phyloP scores from a whole-genome alignment of 2,888 invertebrate genomes.

The Ichneumon xanthorius region DNA sequence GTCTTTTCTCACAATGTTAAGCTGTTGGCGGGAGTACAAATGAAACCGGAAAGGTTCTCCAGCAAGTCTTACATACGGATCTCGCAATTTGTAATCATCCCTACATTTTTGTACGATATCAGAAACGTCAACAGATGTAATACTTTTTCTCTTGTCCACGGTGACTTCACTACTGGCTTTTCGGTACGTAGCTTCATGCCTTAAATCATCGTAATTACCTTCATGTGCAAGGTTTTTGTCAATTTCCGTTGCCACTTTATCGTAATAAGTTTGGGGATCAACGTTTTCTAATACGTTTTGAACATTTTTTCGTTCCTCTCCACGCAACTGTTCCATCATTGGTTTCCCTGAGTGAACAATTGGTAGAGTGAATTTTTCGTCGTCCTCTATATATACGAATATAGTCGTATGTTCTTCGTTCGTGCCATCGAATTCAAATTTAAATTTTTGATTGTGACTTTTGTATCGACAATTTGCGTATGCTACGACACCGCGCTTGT shows the following conservation, averaged over 20 bases:
- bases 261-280: background rate
- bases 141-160: background rate
- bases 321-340: slow-evolving; percentile 4
- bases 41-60: slow-evolving; percentile 7
- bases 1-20: background rate
- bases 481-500: background rate
- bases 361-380: background rate
- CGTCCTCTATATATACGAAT: background rate
- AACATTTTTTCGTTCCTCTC: slow-evolving; percentile 8
- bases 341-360: slow-evolving; percentile 7
- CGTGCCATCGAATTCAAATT: background rate
- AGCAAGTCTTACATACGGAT: background rate
- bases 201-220: background rate
- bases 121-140: background rate
- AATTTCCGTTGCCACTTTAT: background rate
- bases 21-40: background rate
- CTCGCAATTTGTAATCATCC: background rate
- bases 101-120: slow-evolving; percentile 13
- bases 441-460: slow-evolving; percentile 2
- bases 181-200: slow-evolving; percentile 6
- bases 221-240: background rate
- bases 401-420: background rate
- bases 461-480: background rate
- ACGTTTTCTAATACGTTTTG: background rate
- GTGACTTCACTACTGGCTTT: background rate